A percentile compares a stretch with the other conserved stretches of the same genome.
Evolutionary conservation across 2,113 vertebrate species (phyloP).

Genomic region (Dromaius novaehollandiae): DNA sequence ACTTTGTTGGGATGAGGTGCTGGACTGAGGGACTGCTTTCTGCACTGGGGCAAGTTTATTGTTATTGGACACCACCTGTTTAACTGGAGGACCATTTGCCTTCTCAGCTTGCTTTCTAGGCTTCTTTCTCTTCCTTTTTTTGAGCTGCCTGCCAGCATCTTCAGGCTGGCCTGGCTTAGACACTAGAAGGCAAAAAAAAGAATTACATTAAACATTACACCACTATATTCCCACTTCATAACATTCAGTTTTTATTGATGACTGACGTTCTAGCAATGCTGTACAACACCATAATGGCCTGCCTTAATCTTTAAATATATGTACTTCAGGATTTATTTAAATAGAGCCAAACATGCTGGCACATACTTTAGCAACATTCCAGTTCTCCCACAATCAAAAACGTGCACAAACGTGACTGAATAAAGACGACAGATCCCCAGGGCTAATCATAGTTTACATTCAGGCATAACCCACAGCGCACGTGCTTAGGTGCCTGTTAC

Average conservation of each 20-base stretch:
- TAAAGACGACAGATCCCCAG: no score
- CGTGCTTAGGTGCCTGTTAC: not conserved
- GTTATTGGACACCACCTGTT: not conserved
- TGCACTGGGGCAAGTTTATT: not conserved
- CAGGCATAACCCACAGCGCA: no score
- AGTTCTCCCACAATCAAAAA: not conserved
- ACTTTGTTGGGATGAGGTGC: not conserved
- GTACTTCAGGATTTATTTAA: fast-evolving
- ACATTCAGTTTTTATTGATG: not conserved
- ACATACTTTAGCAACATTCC: fast-evolving
- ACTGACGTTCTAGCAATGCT: not conserved
- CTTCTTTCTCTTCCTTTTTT: conserved; percentile 77
- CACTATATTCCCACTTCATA: fast-evolving
- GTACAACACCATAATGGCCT: fast-evolving
- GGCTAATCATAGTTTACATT: no score
- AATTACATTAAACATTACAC: not conserved
- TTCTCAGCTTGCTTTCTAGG: not conserved
- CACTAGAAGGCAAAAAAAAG: conserved; percentile 49
- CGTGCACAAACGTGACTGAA: no score
- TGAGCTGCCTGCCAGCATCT: conserved; percentile 64
- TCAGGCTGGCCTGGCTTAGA: conserved; percentile 45
- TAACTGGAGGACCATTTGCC: not conserved
- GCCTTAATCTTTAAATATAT: fast-evolving
- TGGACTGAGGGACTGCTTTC: not conserved
- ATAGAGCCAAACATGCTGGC: fast-evolving